Base-by-base conservation (phyloP, 2,888 invertebrate genomes). In the Rhaphigaster nebulosa region DNA sequence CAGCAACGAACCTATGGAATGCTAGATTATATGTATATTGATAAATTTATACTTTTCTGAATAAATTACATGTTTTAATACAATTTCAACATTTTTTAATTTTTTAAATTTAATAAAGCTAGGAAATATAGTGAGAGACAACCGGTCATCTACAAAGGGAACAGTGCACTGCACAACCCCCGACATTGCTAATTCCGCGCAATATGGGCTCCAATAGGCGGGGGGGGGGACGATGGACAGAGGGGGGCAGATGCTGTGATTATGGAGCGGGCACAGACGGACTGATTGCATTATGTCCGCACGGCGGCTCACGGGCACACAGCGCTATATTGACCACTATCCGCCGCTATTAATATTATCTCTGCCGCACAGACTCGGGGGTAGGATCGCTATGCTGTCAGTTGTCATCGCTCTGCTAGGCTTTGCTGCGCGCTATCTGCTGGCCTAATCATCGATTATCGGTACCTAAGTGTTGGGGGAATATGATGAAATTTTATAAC, bases 261-360 rank as follows among this genome's bases (percentile, higher is more conserved):
- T 80, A 80, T 80, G 80, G 80, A 41, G 41, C 41, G 80, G 80
- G 80, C 41, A 41, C 80, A 80, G 80, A 80, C 80, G 80, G 80
- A 80, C 80, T 80, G 80, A 80, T 80, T 80, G 80, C 80, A 41
- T 80, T 80, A 80, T 45, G 80, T 80, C 41, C 80, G 80, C 76
- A 38, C 76, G 76, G 38, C 34, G 20, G 76, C 34, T 8, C 76
- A 76, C 8, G 38, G 76, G 41, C 80, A 45, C 41, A 80, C 1
- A 41, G 41, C 41, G 23, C 80, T 23, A 6, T 80, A 80, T 80
- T 80, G 80, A 80, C 80, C 80, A 65, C 65, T 65, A 29, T 29
- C 29, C 29, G 5, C n/a, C 34, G 8, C 65, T 65, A 65, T 65
- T 65, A 65, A 65, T 65, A 65, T 65, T 65, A 65, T 65, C 65